These are phyloP conservation scores for Anseranas semipalmata DNA, from an alignment of 2,113 vertebrate species.

Conservation along the genomic window DNA sequence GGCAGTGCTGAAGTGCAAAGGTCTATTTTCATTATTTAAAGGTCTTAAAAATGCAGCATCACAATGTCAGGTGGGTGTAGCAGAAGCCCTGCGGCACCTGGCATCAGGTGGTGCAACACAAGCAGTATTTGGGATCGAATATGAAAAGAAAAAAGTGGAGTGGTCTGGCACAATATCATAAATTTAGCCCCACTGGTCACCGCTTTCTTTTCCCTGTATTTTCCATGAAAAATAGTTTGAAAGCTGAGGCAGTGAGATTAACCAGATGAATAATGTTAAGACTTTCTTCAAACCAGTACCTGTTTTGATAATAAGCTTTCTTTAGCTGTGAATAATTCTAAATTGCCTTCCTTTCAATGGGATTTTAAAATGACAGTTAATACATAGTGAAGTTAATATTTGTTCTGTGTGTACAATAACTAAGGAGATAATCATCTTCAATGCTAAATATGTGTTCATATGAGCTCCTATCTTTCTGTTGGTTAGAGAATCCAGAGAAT, in stretches of 20 bases:
- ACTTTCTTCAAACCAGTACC: not conserved
- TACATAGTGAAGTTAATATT: not conserved
- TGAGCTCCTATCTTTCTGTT: not conserved
- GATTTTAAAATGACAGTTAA: not conserved
- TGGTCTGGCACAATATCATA: not conserved
- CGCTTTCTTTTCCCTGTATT: not conserved
- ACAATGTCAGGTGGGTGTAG: slow-evolving; percentile 40
- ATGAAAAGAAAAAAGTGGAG: not conserved
- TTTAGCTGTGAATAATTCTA: not conserved
- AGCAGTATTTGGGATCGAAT: not conserved
- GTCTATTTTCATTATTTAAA: slow-evolving; percentile 52
- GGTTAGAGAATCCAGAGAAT: not conserved
- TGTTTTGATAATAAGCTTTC: not conserved
- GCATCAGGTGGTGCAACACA: slow-evolving; percentile 57
- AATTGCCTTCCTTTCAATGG: not conserved
- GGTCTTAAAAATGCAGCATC: slow-evolving; percentile 47
- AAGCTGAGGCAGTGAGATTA: not conserved
- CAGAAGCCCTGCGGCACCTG: slow-evolving; percentile 59
- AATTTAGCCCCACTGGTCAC: not conserved
- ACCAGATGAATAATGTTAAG: not conserved
- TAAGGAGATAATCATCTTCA: not conserved
- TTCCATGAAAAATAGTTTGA: not conserved
- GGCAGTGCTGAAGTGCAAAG: slow-evolving; percentile 5
- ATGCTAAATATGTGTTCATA: not conserved
- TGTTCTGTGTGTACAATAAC: not conserved